phyloP scores from a whole-genome alignment of 2,113 vertebrate species.

The Steatornis caripensis region DNA sequence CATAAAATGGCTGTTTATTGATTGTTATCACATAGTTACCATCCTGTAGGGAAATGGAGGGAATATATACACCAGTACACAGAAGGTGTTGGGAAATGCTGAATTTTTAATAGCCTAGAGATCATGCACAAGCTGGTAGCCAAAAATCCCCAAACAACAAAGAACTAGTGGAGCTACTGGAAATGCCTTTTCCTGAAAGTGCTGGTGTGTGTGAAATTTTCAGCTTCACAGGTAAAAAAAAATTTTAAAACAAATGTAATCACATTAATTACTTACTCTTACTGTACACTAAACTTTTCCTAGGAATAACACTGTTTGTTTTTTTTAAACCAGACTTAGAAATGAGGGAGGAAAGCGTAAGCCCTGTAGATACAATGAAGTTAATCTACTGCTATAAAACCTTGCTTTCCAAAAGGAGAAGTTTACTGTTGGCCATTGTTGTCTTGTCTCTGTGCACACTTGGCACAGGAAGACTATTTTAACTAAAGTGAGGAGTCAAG shows the following conservation, averaged over 20 bases:
- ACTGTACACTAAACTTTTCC: not conserved
- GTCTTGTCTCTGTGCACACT: not conserved
- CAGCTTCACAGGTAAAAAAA: not conserved
- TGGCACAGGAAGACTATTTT: not conserved
- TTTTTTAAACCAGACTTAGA: not conserved
- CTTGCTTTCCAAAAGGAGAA: not conserved
- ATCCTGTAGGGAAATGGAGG: not conserved
- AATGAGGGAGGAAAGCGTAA: not conserved
- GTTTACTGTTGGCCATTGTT: not conserved
- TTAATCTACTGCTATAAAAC: not conserved
- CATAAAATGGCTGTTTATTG: not conserved
- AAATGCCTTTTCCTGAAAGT: not conserved
- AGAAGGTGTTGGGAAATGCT: not conserved
- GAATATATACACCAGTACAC: not conserved
- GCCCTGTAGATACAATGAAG: not conserved
- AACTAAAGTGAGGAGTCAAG: not conserved
- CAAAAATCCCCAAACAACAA: not conserved
- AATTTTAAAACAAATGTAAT: accelerated
- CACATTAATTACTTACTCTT: not conserved
- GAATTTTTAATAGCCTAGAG: not conserved
- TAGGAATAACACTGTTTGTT: not conserved
- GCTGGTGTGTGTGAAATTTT: not conserved
- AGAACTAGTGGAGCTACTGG: not conserved
- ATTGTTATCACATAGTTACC: not conserved
- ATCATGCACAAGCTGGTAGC: not conserved